Percentiles rank a stretch among this genome's conserved stretches.
Conservation (phyloP, 2,888 invertebrate genomes). For the Alloplasta piceator region DNA sequence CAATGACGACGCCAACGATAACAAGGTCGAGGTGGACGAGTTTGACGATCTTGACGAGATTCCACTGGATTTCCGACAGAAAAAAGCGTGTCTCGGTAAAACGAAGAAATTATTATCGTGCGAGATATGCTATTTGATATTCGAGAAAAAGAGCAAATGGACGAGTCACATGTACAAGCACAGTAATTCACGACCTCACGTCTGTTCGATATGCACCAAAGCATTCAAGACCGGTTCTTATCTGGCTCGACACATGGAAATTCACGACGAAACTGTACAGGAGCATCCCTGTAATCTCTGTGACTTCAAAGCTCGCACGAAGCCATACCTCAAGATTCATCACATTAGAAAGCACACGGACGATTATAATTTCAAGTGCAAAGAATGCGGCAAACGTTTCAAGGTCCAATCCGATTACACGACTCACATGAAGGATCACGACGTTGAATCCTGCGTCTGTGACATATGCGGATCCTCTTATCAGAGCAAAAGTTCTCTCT, state of each 20-base stretch:
- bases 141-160: slow-evolving; percentile 77
- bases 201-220: slow-evolving; percentile 77
- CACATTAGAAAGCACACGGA: slow-evolving; percentile 78
- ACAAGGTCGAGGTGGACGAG: background rate
- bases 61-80: slow-evolving; percentile 71
- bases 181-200: slow-evolving; percentile 77
- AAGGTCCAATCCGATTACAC: slow-evolving; percentile 84
- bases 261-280: slow-evolving; percentile 75
- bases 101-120: slow-evolving; percentile 72
- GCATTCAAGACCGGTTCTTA: slow-evolving; percentile 77
- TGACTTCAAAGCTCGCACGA: slow-evolving; percentile 78
- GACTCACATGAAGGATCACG: slow-evolving; percentile 84
- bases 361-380: slow-evolving; percentile 84
- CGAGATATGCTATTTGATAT: slow-evolving; percentile 75
- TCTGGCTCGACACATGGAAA: slow-evolving; percentile 77
- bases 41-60: slow-evolving; percentile 73
- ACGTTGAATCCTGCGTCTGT: slow-evolving; percentile 78
- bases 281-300: slow-evolving; percentile 75
- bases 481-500: slow-evolving; percentile 77
- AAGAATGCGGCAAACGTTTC: slow-evolving; percentile 85
- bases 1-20: slow-evolving; percentile 65
- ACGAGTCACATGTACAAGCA: slow-evolving; percentile 78
- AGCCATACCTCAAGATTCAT: slow-evolving; percentile 78
- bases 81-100: slow-evolving; percentile 48
- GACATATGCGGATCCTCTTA: slow-evolving; percentile 79